phyloP scores from a whole-genome alignment of 2,888 invertebrate species.

The Keiferia lycopersicella region DNA sequence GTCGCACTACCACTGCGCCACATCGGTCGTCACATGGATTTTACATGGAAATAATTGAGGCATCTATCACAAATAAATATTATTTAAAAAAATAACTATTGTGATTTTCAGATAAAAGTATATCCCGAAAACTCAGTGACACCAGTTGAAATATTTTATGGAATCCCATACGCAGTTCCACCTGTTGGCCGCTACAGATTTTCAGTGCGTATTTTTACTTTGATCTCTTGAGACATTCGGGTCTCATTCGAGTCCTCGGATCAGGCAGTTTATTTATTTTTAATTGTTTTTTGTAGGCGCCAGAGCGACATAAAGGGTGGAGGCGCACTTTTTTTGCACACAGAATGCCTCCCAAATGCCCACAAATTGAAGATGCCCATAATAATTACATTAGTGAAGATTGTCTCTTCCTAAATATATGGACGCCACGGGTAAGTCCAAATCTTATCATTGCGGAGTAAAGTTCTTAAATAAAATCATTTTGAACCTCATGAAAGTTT shows the following conservation, averaged over 20 bases:
- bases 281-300: slow-evolving; percentile 73
- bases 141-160: slow-evolving; percentile 86
- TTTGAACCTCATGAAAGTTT: slow-evolving; percentile 2
- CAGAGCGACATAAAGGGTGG: slow-evolving; percentile 86
- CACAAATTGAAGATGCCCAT: slow-evolving; percentile 72
- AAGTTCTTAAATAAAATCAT: background rate
- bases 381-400: slow-evolving; percentile 83
- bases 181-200: slow-evolving; percentile 88
- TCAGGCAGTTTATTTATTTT: too few species aligned
- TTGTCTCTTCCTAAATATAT: slow-evolving; percentile 94
- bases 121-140: slow-evolving; percentile 83
- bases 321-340: slow-evolving; percentile 86
- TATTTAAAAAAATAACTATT: background rate
- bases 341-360: slow-evolving; percentile 86
- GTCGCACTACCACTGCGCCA: too few species aligned
- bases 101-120: slow-evolving; percentile 81
- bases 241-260: too few species aligned
- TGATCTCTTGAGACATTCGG: background rate
- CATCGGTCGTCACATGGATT: too few species aligned
- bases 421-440: slow-evolving; percentile 87
- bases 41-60: background rate
- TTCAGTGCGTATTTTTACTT: slow-evolving; percentile 73
- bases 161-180: slow-evolving; percentile 91
- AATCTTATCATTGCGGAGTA: background rate
- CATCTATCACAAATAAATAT: too few species aligned